phyloP scores from a whole-genome alignment of 2,888 invertebrate genomes.

The Uloborus plumipes region DNA sequence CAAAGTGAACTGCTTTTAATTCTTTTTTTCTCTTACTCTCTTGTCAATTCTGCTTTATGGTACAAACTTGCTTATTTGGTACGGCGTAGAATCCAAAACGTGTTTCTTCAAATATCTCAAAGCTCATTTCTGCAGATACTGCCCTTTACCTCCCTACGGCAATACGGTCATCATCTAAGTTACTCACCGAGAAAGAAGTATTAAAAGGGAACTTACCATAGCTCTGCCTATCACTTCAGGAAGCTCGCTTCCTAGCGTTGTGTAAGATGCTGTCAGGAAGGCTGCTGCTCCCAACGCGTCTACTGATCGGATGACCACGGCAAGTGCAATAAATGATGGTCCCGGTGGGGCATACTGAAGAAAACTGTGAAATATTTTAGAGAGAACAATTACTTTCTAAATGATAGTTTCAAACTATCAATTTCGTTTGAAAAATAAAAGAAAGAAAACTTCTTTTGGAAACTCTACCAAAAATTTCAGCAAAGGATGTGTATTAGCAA shows the following conservation, averaged over 20 bases:
- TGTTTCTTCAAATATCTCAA: too few relatives aligned
- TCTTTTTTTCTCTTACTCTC: too few relatives aligned
- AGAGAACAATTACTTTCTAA: not conserved
- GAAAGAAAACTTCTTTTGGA: not conserved
- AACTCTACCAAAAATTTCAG: not conserved
- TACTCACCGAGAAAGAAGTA: too few relatives aligned
- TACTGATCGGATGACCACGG: slow-evolving; percentile 83
- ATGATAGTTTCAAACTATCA: too few relatives aligned
- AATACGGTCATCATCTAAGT: too few relatives aligned
- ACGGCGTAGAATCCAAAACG: too few relatives aligned
- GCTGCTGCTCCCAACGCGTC: slow-evolving; percentile 90
- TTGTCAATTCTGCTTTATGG: too few relatives aligned
- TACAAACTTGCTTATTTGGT: too few relatives aligned
- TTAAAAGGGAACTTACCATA: slow-evolving; percentile 28
- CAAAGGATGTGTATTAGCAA: too few relatives aligned
- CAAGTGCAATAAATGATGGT: slow-evolving; percentile 80
- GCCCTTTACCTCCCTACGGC: too few relatives aligned
- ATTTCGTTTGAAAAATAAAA: not conserved
- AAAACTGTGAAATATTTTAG: slow-evolving; percentile 65
- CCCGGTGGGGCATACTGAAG: slow-evolving; percentile 72
- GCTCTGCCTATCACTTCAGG: slow-evolving; percentile 51
- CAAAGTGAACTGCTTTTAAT: too few relatives aligned
- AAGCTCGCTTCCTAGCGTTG: slow-evolving; percentile 42
- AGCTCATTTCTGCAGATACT: too few relatives aligned
- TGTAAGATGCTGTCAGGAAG: slow-evolving; percentile 80